These are phyloP conservation scores for Nannospalax galili DNA, from an alignment of 2,113 vertebrate genomes.

Conservation along the genomic window DNA sequence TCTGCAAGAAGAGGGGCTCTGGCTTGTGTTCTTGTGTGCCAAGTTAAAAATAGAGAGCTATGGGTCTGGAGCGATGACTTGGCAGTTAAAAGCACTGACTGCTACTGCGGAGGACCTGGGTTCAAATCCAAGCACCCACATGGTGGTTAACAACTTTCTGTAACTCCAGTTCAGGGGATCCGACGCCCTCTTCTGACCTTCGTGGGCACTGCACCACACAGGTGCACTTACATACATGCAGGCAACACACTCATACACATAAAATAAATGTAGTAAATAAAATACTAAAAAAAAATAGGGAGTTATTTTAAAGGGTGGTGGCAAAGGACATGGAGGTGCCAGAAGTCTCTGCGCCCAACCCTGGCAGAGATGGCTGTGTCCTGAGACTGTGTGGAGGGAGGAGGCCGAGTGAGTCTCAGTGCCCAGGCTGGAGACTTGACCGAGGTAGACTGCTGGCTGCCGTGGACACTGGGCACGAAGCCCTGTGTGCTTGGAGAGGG, in stretches of 20 bases:
- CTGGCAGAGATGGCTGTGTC: background rate
- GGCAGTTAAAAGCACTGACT: too few species aligned
- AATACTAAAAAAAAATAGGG: background rate
- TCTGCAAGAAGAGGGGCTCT: background rate
- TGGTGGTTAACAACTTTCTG: too few species aligned
- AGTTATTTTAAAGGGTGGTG: background rate
- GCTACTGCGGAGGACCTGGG: too few species aligned
- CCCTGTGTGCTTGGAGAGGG: too few species aligned
- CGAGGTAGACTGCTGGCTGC: background rate
- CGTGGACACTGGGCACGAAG: background rate
- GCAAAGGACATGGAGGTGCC: background rate
- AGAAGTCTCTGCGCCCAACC: background rate
- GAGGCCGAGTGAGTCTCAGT: background rate
- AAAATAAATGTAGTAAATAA: too few species aligned
- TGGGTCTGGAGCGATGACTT: too few species aligned
- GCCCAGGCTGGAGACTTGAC: background rate
- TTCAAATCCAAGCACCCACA: too few species aligned
- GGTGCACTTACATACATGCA: too few species aligned
- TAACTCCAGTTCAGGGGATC: too few species aligned
- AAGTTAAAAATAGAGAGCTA: background rate
- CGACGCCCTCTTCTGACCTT: too few species aligned
- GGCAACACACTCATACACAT: too few species aligned
- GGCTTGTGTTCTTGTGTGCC: background rate
- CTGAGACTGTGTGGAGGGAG: background rate
- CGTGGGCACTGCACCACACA: too few species aligned